Evolutionary conservation across 2,113 vertebrate genomes (phyloP), one percentile per base, ranked within the genome.

Genomic region (Xenopus laevis): DNA sequence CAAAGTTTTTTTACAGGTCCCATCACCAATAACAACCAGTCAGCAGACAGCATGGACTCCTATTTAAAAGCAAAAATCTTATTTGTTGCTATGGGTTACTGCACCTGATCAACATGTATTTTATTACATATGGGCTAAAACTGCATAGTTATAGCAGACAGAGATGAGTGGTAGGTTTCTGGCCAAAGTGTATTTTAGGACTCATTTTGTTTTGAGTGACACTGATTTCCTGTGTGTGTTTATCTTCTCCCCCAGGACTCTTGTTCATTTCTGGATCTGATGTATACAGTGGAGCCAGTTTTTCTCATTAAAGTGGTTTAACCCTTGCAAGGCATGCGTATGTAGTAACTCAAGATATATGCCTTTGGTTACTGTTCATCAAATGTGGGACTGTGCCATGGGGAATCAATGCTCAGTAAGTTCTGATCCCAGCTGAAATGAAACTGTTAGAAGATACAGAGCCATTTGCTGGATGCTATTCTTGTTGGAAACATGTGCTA

Each of bases 141-240:
- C 33, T 40, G 8, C 33, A 40, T 40, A 40, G 6, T 7, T 3
- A 33, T 3, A 10, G 46, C 12, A 13, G 27, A 20, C 27, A 11
- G 27, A 9, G 12, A 6, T 27, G 60, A 13, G 4, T 23, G 23
- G 15, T 62, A 20, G 7, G 21, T 33, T 7, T 0, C n/a, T 13
- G 47, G 47, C 47, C 10, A 2, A 50, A 50, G 47, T 50, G 8
- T 4, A 50, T 10, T 50, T 50, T 12, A 12, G 15, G 15, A 50
- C 4, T 4, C 11, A 13, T 8, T 67, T 57, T 12, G 40, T 59
- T 63, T 70, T 76, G 40, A 53, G 62, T 64, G 69, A 66, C 70
- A 63, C 66, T 77, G 50, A 77, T 77, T 77, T 77, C 74, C 74
- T 77, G 74, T 70, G 68, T 16, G 53, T 55, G 53, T 55, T 55